Conservation (phyloP, 2,797 vertebrate species). For the Echiichthys vipera region DNA sequence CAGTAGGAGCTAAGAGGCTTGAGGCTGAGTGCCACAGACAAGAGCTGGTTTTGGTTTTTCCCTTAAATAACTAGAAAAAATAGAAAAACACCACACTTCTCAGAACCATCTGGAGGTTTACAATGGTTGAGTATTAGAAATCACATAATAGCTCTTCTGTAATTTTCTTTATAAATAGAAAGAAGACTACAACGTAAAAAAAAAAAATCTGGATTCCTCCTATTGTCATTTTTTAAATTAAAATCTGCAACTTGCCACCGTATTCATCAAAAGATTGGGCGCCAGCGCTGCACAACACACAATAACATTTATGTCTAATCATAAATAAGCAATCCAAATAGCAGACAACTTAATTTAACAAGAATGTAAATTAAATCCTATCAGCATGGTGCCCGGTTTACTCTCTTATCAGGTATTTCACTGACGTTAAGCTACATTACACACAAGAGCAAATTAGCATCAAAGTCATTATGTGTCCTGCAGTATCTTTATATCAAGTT, state of each 20-base stretch:
- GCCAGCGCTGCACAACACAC: not conserved
- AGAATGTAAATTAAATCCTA: conserved; percentile 53
- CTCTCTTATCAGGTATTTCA: conserved; percentile 41
- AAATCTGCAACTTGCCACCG: not conserved
- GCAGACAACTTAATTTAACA: conserved; percentile 27
- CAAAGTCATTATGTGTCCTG: conserved; percentile 28
- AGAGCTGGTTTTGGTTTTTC: too few relatives aligned
- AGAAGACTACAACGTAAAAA: not conserved
- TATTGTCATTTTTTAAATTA: not conserved
- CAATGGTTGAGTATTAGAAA: not conserved
- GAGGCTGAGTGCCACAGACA: not conserved
- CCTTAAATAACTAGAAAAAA: too few relatives aligned
- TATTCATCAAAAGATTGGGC: not conserved
- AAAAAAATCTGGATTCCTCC: not conserved
- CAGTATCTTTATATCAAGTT: conserved; percentile 25
- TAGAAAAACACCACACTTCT: too few relatives aligned
- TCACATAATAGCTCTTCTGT: too few relatives aligned
- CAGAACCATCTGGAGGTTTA: not conserved
- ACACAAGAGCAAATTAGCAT: conserved; percentile 33
- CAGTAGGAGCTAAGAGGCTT: not conserved
- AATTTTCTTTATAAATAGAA: not conserved
- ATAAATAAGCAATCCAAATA: conserved; percentile 1
- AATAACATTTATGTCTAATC: not conserved
- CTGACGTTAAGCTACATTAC: conserved; percentile 42
- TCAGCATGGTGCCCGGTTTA: conserved; percentile 15